Conservation (phyloP, 2,113 vertebrate genomes). For the Phylloscopus trochilus region DNA sequence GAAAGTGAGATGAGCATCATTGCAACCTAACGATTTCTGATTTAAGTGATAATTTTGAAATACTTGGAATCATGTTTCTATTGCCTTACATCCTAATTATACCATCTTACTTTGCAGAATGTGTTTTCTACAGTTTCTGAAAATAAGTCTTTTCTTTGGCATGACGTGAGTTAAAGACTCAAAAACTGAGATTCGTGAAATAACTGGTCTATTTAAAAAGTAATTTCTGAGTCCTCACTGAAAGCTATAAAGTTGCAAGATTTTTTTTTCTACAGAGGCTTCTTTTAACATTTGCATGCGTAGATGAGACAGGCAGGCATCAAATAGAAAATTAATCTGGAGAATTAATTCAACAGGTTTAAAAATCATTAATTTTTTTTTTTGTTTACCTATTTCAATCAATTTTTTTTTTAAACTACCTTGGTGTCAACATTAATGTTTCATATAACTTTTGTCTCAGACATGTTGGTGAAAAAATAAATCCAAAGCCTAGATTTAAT, state of each 20-base stretch:
- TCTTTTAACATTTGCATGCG: not conserved
- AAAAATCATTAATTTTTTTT: not conserved
- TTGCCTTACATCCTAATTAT: not conserved
- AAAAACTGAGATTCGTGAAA: not conserved
- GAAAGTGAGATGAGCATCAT: not conserved
- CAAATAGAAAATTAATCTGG: not conserved
- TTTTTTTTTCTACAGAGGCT: not conserved
- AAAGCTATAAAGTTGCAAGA: not conserved
- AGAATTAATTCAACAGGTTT: not conserved
- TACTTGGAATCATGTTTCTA: not conserved
- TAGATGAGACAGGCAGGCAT: not conserved
- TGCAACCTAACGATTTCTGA: not conserved
- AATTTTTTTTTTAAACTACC: not conserved
- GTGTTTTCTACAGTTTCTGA: not conserved
- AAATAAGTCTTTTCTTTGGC: not conserved
- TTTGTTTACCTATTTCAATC: not conserved
- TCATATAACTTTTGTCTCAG: not conserved
- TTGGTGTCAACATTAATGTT: not conserved
- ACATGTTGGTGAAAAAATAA: not conserved
- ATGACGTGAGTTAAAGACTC: not conserved
- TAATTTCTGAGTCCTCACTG: not conserved
- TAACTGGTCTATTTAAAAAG: not conserved
- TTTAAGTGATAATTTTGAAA: not conserved
- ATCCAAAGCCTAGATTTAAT: not conserved
- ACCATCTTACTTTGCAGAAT: not conserved